These are phyloP conservation scores for Takifugu bimaculatus DNA, from an alignment of 2,113 vertebrate species.

Conservation along the genomic window DNA sequence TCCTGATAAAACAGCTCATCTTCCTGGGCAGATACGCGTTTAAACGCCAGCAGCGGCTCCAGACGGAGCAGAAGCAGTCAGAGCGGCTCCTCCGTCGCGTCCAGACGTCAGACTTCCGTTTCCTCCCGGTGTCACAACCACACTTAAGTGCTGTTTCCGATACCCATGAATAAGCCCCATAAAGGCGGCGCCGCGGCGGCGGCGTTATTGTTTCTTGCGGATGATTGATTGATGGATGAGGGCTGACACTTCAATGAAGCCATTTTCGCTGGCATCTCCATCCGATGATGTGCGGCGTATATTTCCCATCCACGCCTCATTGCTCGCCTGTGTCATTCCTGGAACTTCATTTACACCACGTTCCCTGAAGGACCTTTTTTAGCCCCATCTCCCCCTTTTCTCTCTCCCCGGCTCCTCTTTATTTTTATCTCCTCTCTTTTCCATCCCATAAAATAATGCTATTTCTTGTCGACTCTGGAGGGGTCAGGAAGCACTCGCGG, in stretches of 20 bases:
- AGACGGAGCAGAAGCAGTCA: background rate
- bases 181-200: conserved; percentile 89
- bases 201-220: conserved; percentile 97
- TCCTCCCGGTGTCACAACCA: conserved; percentile 87
- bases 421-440: conserved; percentile 70
- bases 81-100: conserved; percentile 73
- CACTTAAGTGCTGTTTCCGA: conserved; percentile 96
- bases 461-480: conserved; percentile 78
- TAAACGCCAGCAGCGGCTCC: too few relatives aligned
- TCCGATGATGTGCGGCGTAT: conserved; percentile 99
- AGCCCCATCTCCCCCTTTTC: conserved; percentile 73
- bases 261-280: conserved; percentile 99
- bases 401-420: conserved; percentile 67
- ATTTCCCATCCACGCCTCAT: conserved; percentile 99
- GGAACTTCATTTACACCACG: conserved; percentile 99
- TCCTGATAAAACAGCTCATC: too few relatives aligned
- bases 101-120: conserved; percentile 86
- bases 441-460: conserved; percentile 91
- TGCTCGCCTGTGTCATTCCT: conserved; percentile 99
- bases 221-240: conserved; percentile 99
- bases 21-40: too few relatives aligned
- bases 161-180: conserved; percentile 98
- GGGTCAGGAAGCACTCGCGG: conserved; percentile 70
- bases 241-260: conserved; percentile 99
- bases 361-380: conserved; percentile 98